Evolutionary conservation across 2,113 vertebrate genomes (phyloP), one percentile per base, ranked within the genome.

Genomic region (Cryptoleucopteryx plumbea): DNA sequence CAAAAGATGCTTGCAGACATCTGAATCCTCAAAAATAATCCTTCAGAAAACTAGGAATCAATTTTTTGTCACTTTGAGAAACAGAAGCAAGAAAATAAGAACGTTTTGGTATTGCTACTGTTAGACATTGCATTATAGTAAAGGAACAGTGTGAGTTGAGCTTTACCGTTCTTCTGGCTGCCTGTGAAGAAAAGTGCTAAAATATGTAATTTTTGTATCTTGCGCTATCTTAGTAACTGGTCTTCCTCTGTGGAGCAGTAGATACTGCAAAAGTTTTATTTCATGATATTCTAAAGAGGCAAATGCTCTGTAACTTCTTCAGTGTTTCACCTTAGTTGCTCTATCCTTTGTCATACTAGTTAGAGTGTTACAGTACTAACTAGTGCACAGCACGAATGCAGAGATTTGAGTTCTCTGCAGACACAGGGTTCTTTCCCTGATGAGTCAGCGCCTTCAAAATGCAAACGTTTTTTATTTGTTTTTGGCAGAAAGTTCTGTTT

Each of bases 401-500:
- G 62, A 82, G 53, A 26, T 84, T 52, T 56, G 90, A 56, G 47
- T 87, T 91, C 71, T 65, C 48, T 85, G 53, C 53, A 62, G 83
- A 27, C 48, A 70, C 2, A 1, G 83, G 52, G 61, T 88, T 93
- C 78, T 88, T 83, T 80, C 66, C 73, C 74, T 94, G 81, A 79
- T 94, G 96, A 96, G 84, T 95, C 89, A 93, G 86, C 9, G 7
- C 48, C 91, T 94, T 96, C 94, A 77, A 95, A 94, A 93, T n/a
- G 82, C 53, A 77, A 90, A 80, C 2, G 13, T 74, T 89, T 88
- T 91, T 91, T 88, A 80, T 88, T 93, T 91, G 61, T 5, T 90
- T 96, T 83, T 93, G 94, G 77, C 95, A 93, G 78, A 94, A 95
- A 85, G 81, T 93, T 92, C 77, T 85, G 43, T 91, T 97, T 96